Conservation (phyloP, 2,113 vertebrate genomes). For the Pollachius pollachius region DNA sequence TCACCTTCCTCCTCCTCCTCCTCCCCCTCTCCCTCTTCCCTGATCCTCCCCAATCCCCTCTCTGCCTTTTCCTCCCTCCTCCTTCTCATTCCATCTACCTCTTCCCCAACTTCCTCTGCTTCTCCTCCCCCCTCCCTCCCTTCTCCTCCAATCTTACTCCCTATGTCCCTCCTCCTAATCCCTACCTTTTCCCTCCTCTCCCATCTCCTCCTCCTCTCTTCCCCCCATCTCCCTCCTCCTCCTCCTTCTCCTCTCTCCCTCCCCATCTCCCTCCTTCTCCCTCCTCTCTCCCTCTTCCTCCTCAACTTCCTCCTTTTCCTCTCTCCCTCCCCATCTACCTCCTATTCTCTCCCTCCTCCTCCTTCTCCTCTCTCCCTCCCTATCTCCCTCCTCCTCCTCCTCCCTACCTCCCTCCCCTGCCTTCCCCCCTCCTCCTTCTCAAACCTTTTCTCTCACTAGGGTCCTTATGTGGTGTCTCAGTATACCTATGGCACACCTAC, state of each 20-base stretch:
- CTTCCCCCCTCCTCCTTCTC: not conserved
- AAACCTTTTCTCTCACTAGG: not conserved
- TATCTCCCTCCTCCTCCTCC: not conserved
- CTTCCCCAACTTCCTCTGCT: slow-evolving; percentile 11
- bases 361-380: not conserved
- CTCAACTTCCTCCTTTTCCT: no score
- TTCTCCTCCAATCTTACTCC: slow-evolving; percentile 2
- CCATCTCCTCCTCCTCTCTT: not conserved
- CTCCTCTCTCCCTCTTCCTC: no score
- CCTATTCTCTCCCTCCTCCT: not conserved
- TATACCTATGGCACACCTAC: not conserved
- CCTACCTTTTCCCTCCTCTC: not conserved
- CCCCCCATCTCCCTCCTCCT: not conserved
- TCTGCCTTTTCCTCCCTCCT: slow-evolving; percentile 5
- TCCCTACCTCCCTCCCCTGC: not conserved
- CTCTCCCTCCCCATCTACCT: not conserved
- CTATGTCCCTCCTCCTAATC: not conserved
- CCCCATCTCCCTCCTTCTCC: not conserved
- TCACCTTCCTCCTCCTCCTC: no score
- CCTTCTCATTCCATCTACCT: slow-evolving; percentile 1
- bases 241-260: not conserved
- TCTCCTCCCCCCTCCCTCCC: slow-evolving; percentile 11
- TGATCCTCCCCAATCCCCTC: no score
- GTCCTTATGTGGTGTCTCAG: not conserved
- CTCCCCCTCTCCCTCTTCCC: no score